Evolutionary conservation across 2,888 invertebrate species (phyloP), one percentile per base, ranked within the genome.

Genomic region (Drosophila diplacantha): DNA sequence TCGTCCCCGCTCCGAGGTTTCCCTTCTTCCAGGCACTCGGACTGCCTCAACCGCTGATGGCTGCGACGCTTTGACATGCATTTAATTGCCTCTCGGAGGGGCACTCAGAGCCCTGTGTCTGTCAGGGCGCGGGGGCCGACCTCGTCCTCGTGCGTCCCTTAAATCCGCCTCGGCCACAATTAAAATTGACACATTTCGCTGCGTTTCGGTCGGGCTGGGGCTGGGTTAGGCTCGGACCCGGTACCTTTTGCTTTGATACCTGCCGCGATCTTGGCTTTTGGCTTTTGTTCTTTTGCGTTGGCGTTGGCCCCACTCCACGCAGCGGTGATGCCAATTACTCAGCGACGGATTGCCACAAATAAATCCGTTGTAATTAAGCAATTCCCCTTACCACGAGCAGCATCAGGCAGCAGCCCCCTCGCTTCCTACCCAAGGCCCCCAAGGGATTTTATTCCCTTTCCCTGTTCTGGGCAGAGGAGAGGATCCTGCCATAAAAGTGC

Each of bases 161-260:
- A 75, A 84, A 73, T 82, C 81, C 83, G 76, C 79, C 71, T 62
- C 72, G 79, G 73, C 74, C 73, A 79, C 85, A 84, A 83, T 85
- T 85, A 85, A 83, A 85, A 84, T 83, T 85, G 85, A 84, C 83
- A 84, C 83, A 83, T 83, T 85, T 85, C 73, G 81, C 75, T 84
- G 81, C 83, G 78, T 83, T 60, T 66, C 79, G 11, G 7, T 3
- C 29, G 29, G 9, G 26, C 18, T 37, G 37, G 69, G 47, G 11
- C 7, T 46, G 59, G 52, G 52, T 20, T 39, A 3, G 4, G n/a
- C n/a, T n/a, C n/a, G n/a, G n/a, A n/a, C n/a, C n/a, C n/a, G n/a
- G n/a, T n/a, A n/a, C n/a, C 20, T 2, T 77, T 79, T 75, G 59
- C 57, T 69, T 44, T 49, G 44, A 34, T 55, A 20, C 34, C 37